Conservation (phyloP, 2,113 vertebrate genomes). For the Microtus richardsoni region DNA sequence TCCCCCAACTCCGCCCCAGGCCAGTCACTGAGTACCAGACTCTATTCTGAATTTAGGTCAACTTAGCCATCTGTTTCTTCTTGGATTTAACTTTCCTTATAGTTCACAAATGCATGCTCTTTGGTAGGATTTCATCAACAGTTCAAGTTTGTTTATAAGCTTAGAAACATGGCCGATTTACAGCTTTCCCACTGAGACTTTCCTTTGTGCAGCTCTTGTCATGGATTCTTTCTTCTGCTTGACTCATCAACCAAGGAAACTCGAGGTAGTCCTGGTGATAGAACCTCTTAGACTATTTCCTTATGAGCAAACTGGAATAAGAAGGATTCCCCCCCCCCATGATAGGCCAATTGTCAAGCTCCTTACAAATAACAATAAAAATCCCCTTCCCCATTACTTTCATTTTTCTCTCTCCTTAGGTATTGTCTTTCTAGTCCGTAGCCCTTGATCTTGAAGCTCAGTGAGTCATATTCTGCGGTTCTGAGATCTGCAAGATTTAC, state of each 20-base stretch:
- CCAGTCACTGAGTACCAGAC: background rate
- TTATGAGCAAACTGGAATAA: background rate
- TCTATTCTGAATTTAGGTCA: background rate
- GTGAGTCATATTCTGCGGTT: background rate
- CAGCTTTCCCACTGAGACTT: background rate
- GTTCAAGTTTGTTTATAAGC: background rate
- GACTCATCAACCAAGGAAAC: background rate
- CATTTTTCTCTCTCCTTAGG: background rate
- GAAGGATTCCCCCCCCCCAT: background rate
- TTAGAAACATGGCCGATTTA: background rate
- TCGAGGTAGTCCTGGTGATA: background rate
- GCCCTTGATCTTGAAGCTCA: background rate
- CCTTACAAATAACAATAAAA: constrained; percentile 24
- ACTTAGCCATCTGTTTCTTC: background rate
- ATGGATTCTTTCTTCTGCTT: background rate
- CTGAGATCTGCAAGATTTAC: background rate
- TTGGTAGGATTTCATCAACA: background rate
- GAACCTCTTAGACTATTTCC: background rate
- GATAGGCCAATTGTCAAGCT: background rate
- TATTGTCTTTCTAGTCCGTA: background rate
- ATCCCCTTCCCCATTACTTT: background rate
- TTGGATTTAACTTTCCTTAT: background rate
- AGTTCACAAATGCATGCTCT: background rate
- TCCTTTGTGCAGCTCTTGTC: background rate
- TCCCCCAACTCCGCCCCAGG: no score